Conservation (phyloP, 2,888 invertebrate genomes). For the Trichacis sp. region DNA sequence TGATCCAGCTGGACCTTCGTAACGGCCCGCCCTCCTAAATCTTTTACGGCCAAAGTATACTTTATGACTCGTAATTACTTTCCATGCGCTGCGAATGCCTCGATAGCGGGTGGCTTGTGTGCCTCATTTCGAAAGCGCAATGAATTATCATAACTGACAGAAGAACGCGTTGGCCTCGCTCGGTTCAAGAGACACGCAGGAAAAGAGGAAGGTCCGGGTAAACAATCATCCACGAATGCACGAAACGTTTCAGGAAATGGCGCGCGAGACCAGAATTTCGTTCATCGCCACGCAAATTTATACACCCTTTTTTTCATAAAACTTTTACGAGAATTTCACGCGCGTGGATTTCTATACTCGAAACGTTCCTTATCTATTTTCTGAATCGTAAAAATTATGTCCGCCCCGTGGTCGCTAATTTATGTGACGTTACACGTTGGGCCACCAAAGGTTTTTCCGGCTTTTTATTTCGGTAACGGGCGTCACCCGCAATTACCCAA, state of each 20-base stretch:
- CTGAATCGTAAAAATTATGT: not conserved
- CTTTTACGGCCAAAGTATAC: slow-evolving; percentile 5
- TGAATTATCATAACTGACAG: slow-evolving; percentile 3
- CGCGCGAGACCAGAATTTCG: not conserved
- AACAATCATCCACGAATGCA: slow-evolving; percentile 1
- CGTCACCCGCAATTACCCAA: not conserved
- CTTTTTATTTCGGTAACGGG: not conserved
- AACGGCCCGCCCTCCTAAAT: slow-evolving; percentile 3
- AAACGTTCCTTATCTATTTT: not conserved
- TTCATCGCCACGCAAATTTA: not conserved
- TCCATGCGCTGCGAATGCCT: not conserved
- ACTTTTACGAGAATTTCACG: too few relatives aligned
- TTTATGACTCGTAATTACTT: slow-evolving; percentile 5
- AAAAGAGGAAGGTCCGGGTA: not conserved
- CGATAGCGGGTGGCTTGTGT: not conserved
- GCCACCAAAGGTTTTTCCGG: slow-evolving; percentile 1
- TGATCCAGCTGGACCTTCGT: not conserved
- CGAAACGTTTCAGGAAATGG: not conserved
- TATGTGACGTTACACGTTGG: not conserved
- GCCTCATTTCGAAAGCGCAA: not conserved
- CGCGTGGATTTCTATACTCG: too few relatives aligned
- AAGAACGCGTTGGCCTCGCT: not conserved
- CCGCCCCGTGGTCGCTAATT: not conserved
- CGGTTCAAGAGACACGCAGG: not conserved
- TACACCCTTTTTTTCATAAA: too few relatives aligned